A percentile compares a stretch with the other conserved stretches of the same genome.
Evolutionary conservation across 2,113 vertebrate genomes (phyloP).

Genomic region (Pao palembangensis): DNA sequence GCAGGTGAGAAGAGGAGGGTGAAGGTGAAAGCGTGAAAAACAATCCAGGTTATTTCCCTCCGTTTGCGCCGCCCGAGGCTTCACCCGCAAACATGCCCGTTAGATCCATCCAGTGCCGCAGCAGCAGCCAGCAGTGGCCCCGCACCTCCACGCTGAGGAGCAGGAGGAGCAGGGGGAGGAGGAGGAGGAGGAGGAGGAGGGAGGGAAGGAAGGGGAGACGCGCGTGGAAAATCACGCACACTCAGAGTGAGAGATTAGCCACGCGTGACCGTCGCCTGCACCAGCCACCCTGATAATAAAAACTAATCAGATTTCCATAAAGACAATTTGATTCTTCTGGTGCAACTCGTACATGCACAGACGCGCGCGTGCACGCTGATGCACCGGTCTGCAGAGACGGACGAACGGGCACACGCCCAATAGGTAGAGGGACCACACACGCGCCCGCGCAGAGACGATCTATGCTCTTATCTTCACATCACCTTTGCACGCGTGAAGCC

Average conservation of each 20-base stretch:
- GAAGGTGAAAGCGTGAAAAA: neutral
- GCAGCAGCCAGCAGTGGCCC: constrained; percentile 48
- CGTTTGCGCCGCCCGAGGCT: constrained; percentile 46
- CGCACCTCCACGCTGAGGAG: constrained; percentile 58
- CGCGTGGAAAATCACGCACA: constrained; percentile 33
- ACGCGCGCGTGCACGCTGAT: constrained; percentile 11
- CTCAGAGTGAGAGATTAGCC: constrained; percentile 32
- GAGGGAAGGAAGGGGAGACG: neutral
- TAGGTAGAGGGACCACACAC: constrained; percentile 35
- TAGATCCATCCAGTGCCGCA: constrained; percentile 64
- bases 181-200: neutral
- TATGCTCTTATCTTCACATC: constrained; percentile 21
- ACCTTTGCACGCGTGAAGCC: constrained; percentile 26
- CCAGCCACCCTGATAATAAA: neutral
- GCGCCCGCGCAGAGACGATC: neutral
- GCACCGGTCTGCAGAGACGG: constrained; percentile 40
- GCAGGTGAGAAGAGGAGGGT: constrained; percentile 14
- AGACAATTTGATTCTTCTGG: neutral
- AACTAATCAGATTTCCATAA: neutral
- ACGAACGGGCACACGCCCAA: constrained; percentile 52
- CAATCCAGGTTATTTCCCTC: constrained; percentile 30
- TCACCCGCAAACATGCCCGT: constrained; percentile 48
- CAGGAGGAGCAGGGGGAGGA: constrained; percentile 26
- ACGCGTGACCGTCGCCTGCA: constrained; percentile 20
- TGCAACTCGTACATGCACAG: neutral